A percentile compares a stretch with the other conserved stretches of the same genome.
These are phyloP conservation scores for Colostygia pectinataria DNA, from an alignment of 2,888 invertebrate species.

Conservation along the genomic window DNA sequence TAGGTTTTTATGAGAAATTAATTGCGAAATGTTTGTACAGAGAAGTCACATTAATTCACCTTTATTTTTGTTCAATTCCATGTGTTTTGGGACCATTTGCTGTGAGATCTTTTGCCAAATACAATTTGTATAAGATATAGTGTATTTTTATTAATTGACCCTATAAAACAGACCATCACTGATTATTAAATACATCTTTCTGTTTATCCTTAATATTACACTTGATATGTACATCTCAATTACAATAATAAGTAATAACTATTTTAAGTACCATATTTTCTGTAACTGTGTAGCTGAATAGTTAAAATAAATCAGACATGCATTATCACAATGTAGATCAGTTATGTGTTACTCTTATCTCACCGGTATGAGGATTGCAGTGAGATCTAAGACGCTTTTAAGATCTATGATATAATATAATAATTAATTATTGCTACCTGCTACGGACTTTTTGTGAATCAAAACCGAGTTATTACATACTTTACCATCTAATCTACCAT, in stretches of 20 bases:
- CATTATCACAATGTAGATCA: constrained; percentile 13
- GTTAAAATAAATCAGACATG: too few relatives aligned
- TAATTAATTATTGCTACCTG: too few relatives aligned
- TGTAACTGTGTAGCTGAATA: too few relatives aligned
- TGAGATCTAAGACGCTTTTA: constrained; percentile 2
- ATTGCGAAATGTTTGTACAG: constrained; percentile 26
- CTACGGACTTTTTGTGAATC: too few relatives aligned
- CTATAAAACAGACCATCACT: background rate
- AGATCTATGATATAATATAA: too few relatives aligned
- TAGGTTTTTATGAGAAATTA: constrained; percentile 24
- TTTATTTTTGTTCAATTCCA: constrained; percentile 32
- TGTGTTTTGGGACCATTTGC: constrained; percentile 58
- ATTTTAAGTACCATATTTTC: too few relatives aligned
- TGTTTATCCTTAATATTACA: constrained; percentile 4
- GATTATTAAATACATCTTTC: background rate
- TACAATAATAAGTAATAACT: too few relatives aligned
- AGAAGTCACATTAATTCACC: constrained; percentile 12
- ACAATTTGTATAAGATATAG: constrained; percentile 45
- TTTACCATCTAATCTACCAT: too few relatives aligned
- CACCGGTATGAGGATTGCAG: constrained; percentile 7
- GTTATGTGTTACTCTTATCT: constrained; percentile 6
- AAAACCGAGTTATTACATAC: too few relatives aligned
- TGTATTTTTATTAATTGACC: constrained; percentile 32
- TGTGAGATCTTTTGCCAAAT: constrained; percentile 60
- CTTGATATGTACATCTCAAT: too few relatives aligned